Evolutionary conservation across 2,797 vertebrate genomes (phyloP).

Genomic region (Oophaga sylvatica): DNA sequence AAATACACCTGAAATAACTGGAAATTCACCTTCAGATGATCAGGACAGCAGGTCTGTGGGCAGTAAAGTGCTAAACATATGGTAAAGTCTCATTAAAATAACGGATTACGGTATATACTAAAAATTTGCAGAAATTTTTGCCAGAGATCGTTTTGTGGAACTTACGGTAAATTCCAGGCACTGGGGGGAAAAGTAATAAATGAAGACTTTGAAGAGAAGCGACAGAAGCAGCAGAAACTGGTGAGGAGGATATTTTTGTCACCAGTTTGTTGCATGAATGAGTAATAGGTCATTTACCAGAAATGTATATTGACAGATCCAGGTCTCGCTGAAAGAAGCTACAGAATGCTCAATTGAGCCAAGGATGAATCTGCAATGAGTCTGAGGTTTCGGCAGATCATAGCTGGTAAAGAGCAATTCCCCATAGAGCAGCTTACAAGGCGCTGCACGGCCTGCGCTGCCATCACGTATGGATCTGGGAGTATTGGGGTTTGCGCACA

Average conservation of each 20-base stretch:
- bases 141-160: conserved; percentile 26
- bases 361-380: conserved; percentile 21
- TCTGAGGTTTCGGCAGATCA: not conserved
- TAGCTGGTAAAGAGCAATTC: not conserved
- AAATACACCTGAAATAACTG: not conserved
- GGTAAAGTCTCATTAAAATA: conserved; percentile 32
- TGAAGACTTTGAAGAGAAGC: conserved; percentile 44
- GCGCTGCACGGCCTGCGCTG: not conserved
- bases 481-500: not conserved
- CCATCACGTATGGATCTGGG: not conserved
- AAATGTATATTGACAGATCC: conserved; percentile 58
- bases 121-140: conserved; percentile 2
- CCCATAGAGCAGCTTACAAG: not conserved
- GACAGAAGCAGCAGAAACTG: not conserved
- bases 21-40: conserved; percentile 12
- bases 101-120: conserved; percentile 15
- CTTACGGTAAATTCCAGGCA: conserved; percentile 56
- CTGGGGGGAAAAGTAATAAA: conserved; percentile 31
- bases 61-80: conserved; percentile 5
- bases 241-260: conserved; percentile 13
- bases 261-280: conserved; percentile 39
- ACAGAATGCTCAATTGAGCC: conserved; percentile 25
- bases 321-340: conserved; percentile 39
- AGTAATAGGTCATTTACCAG: conserved; percentile 42
- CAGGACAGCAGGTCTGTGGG: not conserved